Base-by-base conservation (phyloP, 2,797 vertebrate genomes). In the Chromobotia macracanthus region DNA sequence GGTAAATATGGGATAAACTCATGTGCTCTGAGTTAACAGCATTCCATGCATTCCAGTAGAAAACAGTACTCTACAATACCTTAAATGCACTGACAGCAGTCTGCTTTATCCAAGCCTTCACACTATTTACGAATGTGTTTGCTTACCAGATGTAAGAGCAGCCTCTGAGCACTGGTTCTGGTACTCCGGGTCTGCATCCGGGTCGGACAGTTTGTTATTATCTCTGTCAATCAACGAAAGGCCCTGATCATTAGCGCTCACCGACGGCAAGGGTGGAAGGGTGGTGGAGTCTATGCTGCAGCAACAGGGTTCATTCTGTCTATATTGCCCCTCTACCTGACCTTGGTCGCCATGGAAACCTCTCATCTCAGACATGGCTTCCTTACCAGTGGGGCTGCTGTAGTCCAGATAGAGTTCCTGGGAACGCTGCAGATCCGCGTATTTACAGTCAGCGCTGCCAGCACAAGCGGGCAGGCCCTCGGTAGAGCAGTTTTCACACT, bases 91-190 rank as follows among this genome's bases (percentile, higher is more conserved):
- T 21, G 63, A 12, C 55, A 76, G 13, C 35, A 38, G 35, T 38
- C 41, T 44, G 41, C 11, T 44, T 44, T 41, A 10, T 44, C 41
- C 41, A 44, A 44, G 41, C 35, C 6, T 4, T 38, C 35, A 38
- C 35, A 7, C 35, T 12, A 31, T 23, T 75, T 23, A 19, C 4
- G 9, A 38, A 50, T 4, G 28, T 41, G 23, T n/a, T 66, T 19
- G 84, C 93, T 89, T 87, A 98, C 97, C 97, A 85, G 95, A 95
- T 82, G 91, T 95, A 80, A 94, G 90, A 74, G 93, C 93, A 82
- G 92, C 90, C 72, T 97, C 96, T 21, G 92, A 80, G 84, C 91
- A 86, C 85, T 93, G 91, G 87, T 89, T 93, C 41, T 93, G 91
- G 78, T 92, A 89, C 68, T 94, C 94, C 19, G 90, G 76, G 13